phyloP scores from a whole-genome alignment of 2,797 vertebrate species.

The Premnoplex brunnescens region DNA sequence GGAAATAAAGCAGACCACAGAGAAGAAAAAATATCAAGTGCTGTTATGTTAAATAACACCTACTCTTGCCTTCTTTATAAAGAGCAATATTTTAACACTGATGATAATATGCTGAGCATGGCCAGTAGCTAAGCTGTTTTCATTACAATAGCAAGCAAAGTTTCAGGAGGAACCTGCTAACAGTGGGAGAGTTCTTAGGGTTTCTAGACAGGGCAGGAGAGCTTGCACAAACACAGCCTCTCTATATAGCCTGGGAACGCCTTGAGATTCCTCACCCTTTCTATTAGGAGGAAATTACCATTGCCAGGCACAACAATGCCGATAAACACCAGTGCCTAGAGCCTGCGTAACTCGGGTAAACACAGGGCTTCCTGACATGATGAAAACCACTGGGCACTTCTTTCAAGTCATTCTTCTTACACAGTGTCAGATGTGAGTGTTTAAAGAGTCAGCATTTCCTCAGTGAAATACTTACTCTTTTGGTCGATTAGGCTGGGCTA shows the following conservation, averaged over 20 bases:
- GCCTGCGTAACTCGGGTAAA: slow-evolving; percentile 71
- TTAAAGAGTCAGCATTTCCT: slow-evolving; percentile 67
- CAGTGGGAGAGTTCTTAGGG: background rate
- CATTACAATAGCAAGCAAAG: background rate
- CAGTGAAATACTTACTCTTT: slow-evolving; percentile 1
- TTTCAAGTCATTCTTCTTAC: slow-evolving; percentile 73
- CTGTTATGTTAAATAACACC: background rate
- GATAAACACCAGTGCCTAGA: slow-evolving; percentile 63
- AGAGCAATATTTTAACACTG: background rate
- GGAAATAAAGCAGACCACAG: background rate
- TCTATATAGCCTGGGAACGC: slow-evolving; percentile 71
- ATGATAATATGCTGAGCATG: background rate
- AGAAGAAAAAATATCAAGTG: background rate
- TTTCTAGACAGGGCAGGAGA: slow-evolving; percentile 29
- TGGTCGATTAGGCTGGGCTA: background rate
- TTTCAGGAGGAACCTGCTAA: background rate
- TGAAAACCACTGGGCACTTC: slow-evolving; percentile 49
- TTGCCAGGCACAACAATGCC: slow-evolving; percentile 73
- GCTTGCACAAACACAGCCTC: slow-evolving; percentile 47
- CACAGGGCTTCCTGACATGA: slow-evolving; percentile 69
- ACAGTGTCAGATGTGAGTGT: slow-evolving; percentile 65
- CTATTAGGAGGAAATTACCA: slow-evolving; percentile 71
- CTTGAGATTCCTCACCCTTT: slow-evolving; percentile 64
- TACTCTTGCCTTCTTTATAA: background rate
- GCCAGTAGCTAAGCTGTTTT: background rate